These are phyloP conservation scores for Temnopleurus reevesii DNA, from an alignment of 53 echinoderm and acorn worm species.

Conservation along the genomic window DNA sequence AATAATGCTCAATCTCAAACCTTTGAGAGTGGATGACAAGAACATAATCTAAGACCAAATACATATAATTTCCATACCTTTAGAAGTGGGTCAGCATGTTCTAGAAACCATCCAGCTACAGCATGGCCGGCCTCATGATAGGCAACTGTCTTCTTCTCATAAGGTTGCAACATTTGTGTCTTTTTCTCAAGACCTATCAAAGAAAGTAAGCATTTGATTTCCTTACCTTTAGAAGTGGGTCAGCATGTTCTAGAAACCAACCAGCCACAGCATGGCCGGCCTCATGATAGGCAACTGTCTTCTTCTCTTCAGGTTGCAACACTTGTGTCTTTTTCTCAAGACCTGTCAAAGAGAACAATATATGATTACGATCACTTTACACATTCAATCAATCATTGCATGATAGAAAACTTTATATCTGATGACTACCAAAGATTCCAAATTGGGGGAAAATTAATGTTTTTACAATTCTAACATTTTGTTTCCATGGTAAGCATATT, in stretches of 20 bases:
- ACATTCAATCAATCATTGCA: no score
- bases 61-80: slow-evolving; percentile 77
- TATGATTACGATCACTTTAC: no score
- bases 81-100: slow-evolving; percentile 70
- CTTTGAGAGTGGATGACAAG: no score
- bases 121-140: slow-evolving; percentile 97
- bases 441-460: no score
- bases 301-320: slow-evolving; percentile 94
- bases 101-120: slow-evolving; percentile 72
- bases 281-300: slow-evolving; percentile 98
- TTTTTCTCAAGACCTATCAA: slow-evolving; percentile 90
- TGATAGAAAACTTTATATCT: no score
- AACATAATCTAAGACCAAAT: no score
- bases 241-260: slow-evolving; percentile 72
- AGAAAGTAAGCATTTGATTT: neutral
- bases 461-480: no score
- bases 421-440: no score
- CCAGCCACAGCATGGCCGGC: slow-evolving; percentile 95
- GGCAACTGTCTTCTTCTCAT: slow-evolving; percentile 95
- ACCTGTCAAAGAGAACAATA: no score
- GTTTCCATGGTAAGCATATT: no score
- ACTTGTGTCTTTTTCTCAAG: slow-evolving; percentile 95
- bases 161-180: slow-evolving; percentile 79
- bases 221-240: slow-evolving; percentile 87
- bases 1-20: no score